phyloP scores from a whole-genome alignment of 2,888 invertebrate genomes.

The Spialia ferax region DNA sequence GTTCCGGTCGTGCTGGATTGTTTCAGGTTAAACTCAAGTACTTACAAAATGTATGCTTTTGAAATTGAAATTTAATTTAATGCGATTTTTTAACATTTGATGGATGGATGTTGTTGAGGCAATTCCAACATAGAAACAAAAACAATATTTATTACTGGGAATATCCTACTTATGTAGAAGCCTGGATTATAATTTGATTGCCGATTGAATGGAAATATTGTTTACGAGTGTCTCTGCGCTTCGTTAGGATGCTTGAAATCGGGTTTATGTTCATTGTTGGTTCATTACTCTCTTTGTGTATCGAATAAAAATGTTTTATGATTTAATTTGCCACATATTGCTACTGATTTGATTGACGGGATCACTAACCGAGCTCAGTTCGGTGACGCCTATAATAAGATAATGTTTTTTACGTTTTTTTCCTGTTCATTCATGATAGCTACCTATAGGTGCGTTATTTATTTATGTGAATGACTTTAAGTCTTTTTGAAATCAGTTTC shows the following conservation, averaged over 20 bases:
- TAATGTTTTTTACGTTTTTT: not conserved
- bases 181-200: not conserved
- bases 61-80: no score
- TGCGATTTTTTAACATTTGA: no score
- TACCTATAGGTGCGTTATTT: no score
- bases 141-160: not conserved
- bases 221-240: not conserved
- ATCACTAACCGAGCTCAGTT: not conserved
- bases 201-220: conserved; percentile 5
- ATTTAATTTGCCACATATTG: not conserved
- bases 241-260: conserved; percentile 5
- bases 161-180: not conserved
- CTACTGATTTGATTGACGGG: no score
- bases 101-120: no score
- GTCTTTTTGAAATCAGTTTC: no score
- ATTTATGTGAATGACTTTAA: no score
- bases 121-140: not conserved
- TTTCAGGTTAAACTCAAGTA: no score
- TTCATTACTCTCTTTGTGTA: conserved; percentile 15
- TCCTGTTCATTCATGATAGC: no score
- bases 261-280: conserved; percentile 9
- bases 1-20: no score
- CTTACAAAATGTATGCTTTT: no score
- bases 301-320: conserved; percentile 12
- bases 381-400: not conserved